These are phyloP conservation scores for Toxostoma redivivum DNA, from an alignment of 2,113 vertebrate genomes.

Conservation along the genomic window DNA sequence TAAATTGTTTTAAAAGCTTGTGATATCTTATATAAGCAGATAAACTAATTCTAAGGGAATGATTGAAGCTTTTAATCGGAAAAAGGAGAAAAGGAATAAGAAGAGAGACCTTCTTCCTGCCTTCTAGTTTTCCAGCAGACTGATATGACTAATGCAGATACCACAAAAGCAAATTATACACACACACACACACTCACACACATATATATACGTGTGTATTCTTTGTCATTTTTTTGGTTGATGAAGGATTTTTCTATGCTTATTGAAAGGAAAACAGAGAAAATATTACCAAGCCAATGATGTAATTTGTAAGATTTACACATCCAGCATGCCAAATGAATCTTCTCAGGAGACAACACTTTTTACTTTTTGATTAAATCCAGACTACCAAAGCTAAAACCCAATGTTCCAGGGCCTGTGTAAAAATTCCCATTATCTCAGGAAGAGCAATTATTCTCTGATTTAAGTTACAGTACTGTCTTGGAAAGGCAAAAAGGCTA, in stretches of 20 bases:
- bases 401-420: background rate
- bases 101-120: background rate
- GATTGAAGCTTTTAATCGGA: constrained; percentile 15
- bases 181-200: too few species aligned
- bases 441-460: constrained; percentile 18
- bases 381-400: background rate
- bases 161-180: background rate
- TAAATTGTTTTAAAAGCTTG: constrained; percentile 29
- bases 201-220: background rate
- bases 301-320: background rate
- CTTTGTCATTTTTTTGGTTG: background rate
- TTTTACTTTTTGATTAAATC: constrained; percentile 12
- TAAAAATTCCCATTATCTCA: constrained; percentile 31
- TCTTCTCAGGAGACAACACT: background rate
- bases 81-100: background rate
- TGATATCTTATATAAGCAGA: constrained; percentile 7
- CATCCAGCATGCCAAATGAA: background rate
- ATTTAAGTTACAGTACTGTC: background rate
- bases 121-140: background rate
- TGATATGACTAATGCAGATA: background rate
- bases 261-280: background rate
- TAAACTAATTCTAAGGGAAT: constrained; percentile 1
- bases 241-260: background rate
- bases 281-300: background rate
- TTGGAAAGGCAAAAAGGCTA: constrained; percentile 19